These are phyloP conservation scores for Pantherophis guttatus DNA, from an alignment of 2,113 vertebrate species.

Conservation along the genomic window DNA sequence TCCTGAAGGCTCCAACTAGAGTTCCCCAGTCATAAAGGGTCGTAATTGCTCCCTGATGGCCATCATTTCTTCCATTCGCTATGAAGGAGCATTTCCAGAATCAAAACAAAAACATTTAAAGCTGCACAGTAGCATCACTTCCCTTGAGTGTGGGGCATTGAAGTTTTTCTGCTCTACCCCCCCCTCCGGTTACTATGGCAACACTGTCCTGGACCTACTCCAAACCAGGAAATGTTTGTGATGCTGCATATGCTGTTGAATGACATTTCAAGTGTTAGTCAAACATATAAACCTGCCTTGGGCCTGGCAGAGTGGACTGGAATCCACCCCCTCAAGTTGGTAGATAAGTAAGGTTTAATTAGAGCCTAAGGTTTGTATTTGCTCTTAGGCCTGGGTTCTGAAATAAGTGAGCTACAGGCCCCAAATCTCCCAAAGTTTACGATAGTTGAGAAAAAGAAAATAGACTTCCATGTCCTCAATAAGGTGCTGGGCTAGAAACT, in stretches of 20 bases:
- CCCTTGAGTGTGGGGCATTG: constrained; percentile 11
- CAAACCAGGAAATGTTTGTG: constrained; percentile 35
- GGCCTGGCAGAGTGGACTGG: neutral
- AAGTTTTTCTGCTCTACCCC: neutral
- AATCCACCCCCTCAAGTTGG: neutral
- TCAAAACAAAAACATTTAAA: neutral
- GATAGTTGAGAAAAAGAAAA: neutral
- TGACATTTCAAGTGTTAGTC: constrained; percentile 32
- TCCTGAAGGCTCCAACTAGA: neutral
- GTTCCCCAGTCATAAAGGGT: neutral
- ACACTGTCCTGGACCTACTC: constrained; percentile 30
- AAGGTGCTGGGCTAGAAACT: neutral
- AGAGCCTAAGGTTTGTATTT: neutral
- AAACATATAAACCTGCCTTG: constrained; percentile 30
- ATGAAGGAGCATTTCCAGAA: neutral
- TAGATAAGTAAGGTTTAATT: neutral
- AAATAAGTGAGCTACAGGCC: neutral
- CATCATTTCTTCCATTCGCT: neutral
- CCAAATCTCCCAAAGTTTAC: neutral
- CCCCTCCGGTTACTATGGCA: constrained; percentile 30
- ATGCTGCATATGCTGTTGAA: constrained; percentile 21
- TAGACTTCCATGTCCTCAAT: neutral
- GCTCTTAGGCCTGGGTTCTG: neutral
- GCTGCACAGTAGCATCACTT: neutral
- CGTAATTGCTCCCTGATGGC: neutral